Evolutionary conservation across 2,888 invertebrate species (phyloP).

Genomic region (Agrochola litura): DNA sequence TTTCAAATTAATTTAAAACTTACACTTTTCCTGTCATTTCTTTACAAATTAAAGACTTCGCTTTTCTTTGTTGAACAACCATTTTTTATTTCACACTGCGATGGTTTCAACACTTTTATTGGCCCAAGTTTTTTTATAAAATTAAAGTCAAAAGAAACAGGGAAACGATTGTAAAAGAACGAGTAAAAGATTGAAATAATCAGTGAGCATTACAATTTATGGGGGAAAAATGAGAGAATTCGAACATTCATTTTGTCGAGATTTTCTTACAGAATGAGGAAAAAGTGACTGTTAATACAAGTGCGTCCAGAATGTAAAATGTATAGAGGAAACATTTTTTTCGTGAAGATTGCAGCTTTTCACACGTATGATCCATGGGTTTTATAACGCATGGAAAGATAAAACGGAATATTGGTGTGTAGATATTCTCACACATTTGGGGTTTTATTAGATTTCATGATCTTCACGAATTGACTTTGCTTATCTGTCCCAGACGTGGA

Average conservation of each 20-base stretch:
- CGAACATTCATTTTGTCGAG: slow-evolving; percentile 33
- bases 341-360: slow-evolving; percentile 20
- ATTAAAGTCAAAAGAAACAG: slow-evolving; percentile 38
- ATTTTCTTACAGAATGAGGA: slow-evolving; percentile 29
- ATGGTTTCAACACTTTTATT: slow-evolving; percentile 37
- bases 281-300: slow-evolving; percentile 34
- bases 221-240: slow-evolving; percentile 27
- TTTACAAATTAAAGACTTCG: slow-evolving; percentile 20
- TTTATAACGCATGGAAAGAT: slow-evolving; percentile 9
- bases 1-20: slow-evolving; percentile 15
- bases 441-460: no score
- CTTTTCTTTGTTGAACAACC: slow-evolving; percentile 1
- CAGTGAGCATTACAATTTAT: slow-evolving; percentile 53
- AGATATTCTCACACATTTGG: neutral
- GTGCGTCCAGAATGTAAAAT: slow-evolving; percentile 32
- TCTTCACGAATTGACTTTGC: no score
- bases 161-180: slow-evolving; percentile 35
- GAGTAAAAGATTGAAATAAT: slow-evolving; percentile 50
- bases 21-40: slow-evolving; percentile 8
- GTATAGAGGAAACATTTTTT: neutral
- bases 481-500: neutral
- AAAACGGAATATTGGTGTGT: slow-evolving; percentile 11
- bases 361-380: slow-evolving; percentile 23
- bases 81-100: slow-evolving; percentile 35
- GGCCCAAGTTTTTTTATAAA: slow-evolving; percentile 11